Conservation (phyloP, 2,113 vertebrate species). For the Gambusia affinis region DNA sequence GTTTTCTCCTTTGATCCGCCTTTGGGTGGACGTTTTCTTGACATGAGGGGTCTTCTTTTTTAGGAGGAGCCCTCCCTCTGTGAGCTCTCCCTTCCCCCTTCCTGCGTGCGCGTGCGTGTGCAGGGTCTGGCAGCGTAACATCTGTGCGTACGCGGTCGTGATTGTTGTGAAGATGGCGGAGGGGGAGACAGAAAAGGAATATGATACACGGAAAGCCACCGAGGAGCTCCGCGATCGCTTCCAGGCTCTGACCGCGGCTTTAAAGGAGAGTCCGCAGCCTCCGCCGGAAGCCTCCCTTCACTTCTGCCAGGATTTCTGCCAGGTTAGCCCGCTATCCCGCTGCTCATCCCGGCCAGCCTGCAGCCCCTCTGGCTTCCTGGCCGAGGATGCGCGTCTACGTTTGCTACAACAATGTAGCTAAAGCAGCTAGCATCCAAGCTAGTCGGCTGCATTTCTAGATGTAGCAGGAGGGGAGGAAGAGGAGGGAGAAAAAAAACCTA, state of each 20-base stretch:
- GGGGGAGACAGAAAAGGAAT: conserved; percentile 95
- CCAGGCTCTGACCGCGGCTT: conserved; percentile 83
- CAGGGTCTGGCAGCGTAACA: conserved; percentile 77
- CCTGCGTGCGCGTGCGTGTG: conserved; percentile 77
- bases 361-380: conserved; percentile 76
- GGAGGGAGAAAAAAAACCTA: conserved; percentile 23
- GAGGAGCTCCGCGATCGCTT: conserved; percentile 86
- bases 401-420: conserved; percentile 80
- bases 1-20: not conserved
- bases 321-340: conserved; percentile 82
- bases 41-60: conserved; percentile 34
- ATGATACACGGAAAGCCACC: conserved; percentile 84
- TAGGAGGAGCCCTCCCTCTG: conserved; percentile 10
- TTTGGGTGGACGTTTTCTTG: conserved; percentile 35
- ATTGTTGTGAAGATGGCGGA: conserved; percentile 99
- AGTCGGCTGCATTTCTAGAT: conserved; percentile 58
- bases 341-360: conserved; percentile 73
- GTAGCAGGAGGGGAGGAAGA: not conserved
- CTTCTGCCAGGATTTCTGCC: conserved; percentile 95
- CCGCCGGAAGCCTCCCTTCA: conserved; percentile 87
- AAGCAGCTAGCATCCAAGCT: conserved; percentile 66
- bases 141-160: conserved; percentile 93
- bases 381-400: conserved; percentile 79
- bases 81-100: conserved; percentile 36
- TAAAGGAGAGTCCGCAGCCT: conserved; percentile 82